Conservation (phyloP, 2,113 vertebrate genomes). For the Cryptomyrus ogoouensis region DNA sequence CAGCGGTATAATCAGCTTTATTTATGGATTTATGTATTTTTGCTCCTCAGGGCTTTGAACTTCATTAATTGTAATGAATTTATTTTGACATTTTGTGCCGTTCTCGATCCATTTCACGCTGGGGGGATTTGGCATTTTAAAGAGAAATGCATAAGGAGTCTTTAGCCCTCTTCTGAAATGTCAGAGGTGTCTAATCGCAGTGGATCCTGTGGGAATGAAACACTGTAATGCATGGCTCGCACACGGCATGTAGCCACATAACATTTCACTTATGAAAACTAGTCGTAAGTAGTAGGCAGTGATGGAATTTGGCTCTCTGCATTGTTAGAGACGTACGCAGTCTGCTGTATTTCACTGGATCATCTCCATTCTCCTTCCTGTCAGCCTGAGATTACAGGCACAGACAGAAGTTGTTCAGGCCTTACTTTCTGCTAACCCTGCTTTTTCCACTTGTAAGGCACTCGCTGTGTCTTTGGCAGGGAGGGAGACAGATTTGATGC, state of each 20-base stretch:
- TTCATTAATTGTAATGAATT: conserved; percentile 15
- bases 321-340: neutral
- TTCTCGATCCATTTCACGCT: neutral
- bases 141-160: neutral
- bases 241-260: neutral
- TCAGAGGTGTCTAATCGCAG: neutral
- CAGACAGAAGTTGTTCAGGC: neutral
- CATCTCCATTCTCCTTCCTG: neutral
- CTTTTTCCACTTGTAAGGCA: neutral
- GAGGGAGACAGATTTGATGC: neutral
- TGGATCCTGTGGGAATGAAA: neutral
- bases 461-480: neutral
- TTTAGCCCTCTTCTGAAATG: neutral
- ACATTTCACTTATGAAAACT: neutral
- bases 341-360: neutral
- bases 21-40: neutral
- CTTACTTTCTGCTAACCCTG: neutral
- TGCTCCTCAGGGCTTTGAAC: neutral
- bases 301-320: neutral
- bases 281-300: neutral
- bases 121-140: conserved; percentile 16
- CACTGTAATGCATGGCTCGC: neutral
- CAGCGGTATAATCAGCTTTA: neutral
- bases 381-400: neutral
- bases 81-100: conserved; percentile 1